Evolutionary conservation across 2,888 invertebrate species (phyloP).

Genomic region (Euzophera pinguis): DNA sequence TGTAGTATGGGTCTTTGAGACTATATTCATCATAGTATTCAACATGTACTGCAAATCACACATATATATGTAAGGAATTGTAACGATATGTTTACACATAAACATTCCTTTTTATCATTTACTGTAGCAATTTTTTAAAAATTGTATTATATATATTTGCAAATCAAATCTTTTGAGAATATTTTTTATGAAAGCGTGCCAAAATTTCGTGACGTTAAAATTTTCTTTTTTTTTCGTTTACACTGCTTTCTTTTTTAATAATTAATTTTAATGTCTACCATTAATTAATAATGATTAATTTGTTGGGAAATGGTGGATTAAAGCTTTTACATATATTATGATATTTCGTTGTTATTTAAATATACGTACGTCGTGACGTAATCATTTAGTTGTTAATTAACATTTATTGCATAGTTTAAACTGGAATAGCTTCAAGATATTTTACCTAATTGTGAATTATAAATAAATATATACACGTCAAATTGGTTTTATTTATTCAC

Average conservation of each 20-base stretch:
- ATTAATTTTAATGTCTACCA: slow-evolving; percentile 1
- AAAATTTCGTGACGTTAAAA: background rate
- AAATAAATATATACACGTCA: slow-evolving; percentile 56
- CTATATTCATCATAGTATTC: slow-evolving; percentile 6
- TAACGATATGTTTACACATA: slow-evolving; percentile 11
- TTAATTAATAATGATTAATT: slow-evolving; percentile 10
- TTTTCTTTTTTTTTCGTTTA: slow-evolving; percentile 12
- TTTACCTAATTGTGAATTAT: slow-evolving; percentile 51
- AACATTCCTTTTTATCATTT: slow-evolving; percentile 18
- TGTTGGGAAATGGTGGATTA: slow-evolving; percentile 38
- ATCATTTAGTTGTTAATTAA: slow-evolving; percentile 43
- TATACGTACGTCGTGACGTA: slow-evolving; percentile 30
- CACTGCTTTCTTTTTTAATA: slow-evolving; percentile 1
- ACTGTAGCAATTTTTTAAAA: slow-evolving; percentile 7
- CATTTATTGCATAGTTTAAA: slow-evolving; percentile 49
- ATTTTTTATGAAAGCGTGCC: slow-evolving; percentile 15
- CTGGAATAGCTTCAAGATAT: slow-evolving; percentile 54
- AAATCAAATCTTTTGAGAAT: slow-evolving; percentile 6
- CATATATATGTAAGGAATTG: slow-evolving; percentile 18
- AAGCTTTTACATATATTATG: slow-evolving; percentile 29
- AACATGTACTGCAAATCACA: background rate
- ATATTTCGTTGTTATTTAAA: slow-evolving; percentile 33
- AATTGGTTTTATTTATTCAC: slow-evolving; percentile 26
- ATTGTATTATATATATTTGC: slow-evolving; percentile 3
- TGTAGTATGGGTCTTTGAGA: background rate